These are phyloP conservation scores for Theonella swinhoei DNA, from an alignment of 37 sponge, comb jelly and placozoan species.

Conservation along the genomic window DNA sequence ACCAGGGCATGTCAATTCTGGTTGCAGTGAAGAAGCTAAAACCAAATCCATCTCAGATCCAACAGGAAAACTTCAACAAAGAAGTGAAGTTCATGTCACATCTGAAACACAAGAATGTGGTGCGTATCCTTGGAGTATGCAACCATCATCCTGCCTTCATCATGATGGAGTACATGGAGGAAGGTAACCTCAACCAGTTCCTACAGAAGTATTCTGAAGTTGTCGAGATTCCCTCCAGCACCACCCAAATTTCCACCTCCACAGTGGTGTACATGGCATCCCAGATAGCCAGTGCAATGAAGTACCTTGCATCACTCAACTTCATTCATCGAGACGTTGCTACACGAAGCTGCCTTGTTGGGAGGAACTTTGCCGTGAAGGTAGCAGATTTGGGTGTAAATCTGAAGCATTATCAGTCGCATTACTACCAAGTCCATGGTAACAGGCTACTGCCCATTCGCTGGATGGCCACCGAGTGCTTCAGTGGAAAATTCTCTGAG, in stretches of 20 bases:
- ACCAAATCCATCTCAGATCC: background rate
- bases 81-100: constrained; percentile 63
- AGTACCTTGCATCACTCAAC: constrained; percentile 58
- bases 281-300: constrained; percentile 74
- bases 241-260: constrained; percentile 16
- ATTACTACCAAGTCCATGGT: constrained; percentile 60
- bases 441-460: constrained; percentile 57
- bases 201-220: constrained; percentile 8
- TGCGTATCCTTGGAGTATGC: constrained; percentile 67
- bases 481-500: constrained; percentile 67
- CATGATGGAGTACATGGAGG: constrained; percentile 79
- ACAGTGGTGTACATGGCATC: constrained; percentile 45
- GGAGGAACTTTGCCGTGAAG: constrained; percentile 55
- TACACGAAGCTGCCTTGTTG: constrained; percentile 72
- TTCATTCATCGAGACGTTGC: constrained; percentile 79
- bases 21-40: constrained; percentile 74
- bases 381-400: constrained; percentile 75
- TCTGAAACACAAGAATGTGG: constrained; percentile 46
- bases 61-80: constrained; percentile 47
- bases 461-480: constrained; percentile 79
- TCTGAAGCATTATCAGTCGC: constrained; percentile 48
- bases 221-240: background rate
- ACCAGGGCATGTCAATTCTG: constrained; percentile 24
- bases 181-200: constrained; percentile 72
- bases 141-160: constrained; percentile 31